phyloP scores from a whole-genome alignment of 1,140 invertebrate species.

The Pseudoatta argentina region DNA sequence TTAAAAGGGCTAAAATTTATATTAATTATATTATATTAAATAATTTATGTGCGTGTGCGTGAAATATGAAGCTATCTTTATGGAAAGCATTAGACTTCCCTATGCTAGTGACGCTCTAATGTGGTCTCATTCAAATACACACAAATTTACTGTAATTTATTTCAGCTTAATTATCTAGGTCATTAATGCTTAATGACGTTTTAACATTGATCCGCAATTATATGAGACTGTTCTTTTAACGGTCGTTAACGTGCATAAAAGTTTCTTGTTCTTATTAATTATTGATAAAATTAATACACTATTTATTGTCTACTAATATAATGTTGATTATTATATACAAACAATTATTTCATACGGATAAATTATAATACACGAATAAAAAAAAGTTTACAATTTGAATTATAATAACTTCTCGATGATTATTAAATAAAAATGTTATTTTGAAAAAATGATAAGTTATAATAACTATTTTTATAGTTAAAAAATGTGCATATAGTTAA shows the following conservation, averaged over 20 bases:
- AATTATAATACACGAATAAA: neutral
- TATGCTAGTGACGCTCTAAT: neutral
- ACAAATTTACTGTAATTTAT: slow-evolving; percentile 29
- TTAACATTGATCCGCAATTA: neutral
- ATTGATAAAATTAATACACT: too few relatives aligned
- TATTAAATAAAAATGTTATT: neutral
- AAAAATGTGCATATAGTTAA: neutral
- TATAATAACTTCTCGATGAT: neutral
- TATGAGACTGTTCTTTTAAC: neutral
- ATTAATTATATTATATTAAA: neutral
- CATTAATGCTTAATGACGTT: slow-evolving; percentile 44
- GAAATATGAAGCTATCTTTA: neutral
- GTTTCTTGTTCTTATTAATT: neutral
- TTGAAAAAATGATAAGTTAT: neutral
- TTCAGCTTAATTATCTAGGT: neutral
- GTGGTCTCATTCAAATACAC: neutral
- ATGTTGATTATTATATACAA: neutral
- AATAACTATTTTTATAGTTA: neutral
- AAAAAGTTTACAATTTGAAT: neutral
- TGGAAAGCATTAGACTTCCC: neutral
- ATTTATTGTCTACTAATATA: neutral
- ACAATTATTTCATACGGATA: neutral
- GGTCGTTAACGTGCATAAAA: neutral
- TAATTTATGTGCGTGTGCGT: neutral
- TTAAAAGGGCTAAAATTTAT: neutral